A percentile compares a stretch with the other conserved stretches of the same genome.
Conservation (phyloP, 2,797 vertebrate species). For the Pseudopleuronectes americanus region DNA sequence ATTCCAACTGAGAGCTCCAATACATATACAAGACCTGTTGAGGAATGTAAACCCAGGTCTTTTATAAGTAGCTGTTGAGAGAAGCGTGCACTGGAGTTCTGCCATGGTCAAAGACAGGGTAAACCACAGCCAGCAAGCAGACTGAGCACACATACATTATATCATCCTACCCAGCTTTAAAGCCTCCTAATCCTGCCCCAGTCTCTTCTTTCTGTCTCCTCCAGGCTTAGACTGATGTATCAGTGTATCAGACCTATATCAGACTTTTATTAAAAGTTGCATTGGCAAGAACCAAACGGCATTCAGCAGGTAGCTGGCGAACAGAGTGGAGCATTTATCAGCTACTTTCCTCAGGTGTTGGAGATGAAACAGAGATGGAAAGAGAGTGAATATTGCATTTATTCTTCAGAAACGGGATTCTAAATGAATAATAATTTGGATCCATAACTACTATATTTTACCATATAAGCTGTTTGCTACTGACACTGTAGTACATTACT, state of each 20-base stretch:
- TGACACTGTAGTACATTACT: too few species aligned
- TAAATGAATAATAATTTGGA: too few species aligned
- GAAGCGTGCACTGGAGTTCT: conserved; percentile 55
- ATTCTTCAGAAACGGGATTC: too few species aligned
- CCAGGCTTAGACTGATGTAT: too few species aligned
- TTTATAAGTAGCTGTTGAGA: conserved; percentile 73
- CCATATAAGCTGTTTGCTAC: too few species aligned
- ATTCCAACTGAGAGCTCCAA: conserved; percentile 38
- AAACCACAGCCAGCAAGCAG: conserved; percentile 21
- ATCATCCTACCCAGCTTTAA: conserved; percentile 26
- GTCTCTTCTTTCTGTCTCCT: too few species aligned
- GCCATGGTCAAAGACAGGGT: conserved; percentile 42
- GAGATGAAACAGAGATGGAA: background rate
- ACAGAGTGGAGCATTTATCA: background rate
- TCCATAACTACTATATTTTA: too few species aligned
- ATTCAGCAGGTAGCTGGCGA: background rate
- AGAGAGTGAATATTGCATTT: background rate
- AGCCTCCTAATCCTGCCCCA: conserved; percentile 30
- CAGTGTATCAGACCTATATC: too few species aligned
- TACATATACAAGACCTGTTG: conserved; percentile 58
- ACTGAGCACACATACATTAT: conserved; percentile 7
- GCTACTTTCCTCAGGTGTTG: background rate
- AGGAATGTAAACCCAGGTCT: conserved; percentile 71
- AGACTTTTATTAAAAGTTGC: conserved; percentile 5
- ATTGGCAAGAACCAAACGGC: background rate